These are phyloP conservation scores for Adrianichthys oophorus DNA, from an alignment of 2,797 vertebrate genomes.

Conservation along the genomic window DNA sequence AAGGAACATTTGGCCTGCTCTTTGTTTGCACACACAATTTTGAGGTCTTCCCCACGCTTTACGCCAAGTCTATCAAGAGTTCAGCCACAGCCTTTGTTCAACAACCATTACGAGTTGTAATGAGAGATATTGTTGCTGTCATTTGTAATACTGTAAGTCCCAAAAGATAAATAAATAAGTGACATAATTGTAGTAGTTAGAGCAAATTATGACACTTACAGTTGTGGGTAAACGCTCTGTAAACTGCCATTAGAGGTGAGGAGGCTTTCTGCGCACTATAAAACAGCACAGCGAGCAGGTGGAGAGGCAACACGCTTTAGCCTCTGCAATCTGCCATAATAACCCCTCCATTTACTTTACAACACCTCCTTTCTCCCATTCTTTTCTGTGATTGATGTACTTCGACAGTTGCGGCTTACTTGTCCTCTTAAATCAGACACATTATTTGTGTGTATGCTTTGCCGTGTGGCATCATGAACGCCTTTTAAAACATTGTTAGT, in stretches of 20 bases:
- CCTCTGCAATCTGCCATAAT: constrained; percentile 72
- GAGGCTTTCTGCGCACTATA: constrained; percentile 54
- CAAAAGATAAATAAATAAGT: constrained; percentile 52
- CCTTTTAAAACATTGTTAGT: constrained; percentile 6
- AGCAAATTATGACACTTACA: constrained; percentile 75
- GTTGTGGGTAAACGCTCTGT: constrained; percentile 71
- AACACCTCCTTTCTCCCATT: constrained; percentile 58
- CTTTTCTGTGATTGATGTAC: constrained; percentile 52
- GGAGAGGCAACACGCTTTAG: constrained; percentile 56
- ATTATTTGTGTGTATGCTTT: constrained; percentile 39
- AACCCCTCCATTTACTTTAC: constrained; percentile 58
- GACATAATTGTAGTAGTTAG: constrained; percentile 76
- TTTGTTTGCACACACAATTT: constrained; percentile 53
- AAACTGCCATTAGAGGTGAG: constrained; percentile 73
- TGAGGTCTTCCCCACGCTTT: constrained; percentile 46
- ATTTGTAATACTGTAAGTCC: constrained; percentile 62
- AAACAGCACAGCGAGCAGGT: constrained; percentile 61
- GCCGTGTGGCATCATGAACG: constrained; percentile 5
- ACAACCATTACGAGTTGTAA: constrained; percentile 61
- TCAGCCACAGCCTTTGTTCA: constrained; percentile 54
- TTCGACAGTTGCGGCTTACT: constrained; percentile 56
- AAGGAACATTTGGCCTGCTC: constrained; percentile 45
- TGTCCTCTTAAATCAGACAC: constrained; percentile 47
- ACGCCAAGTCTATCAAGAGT: constrained; percentile 50
- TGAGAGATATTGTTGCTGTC: constrained; percentile 49